Base-by-base conservation (phyloP, 2,797 vertebrate species). In the Sebastes aleutianus region DNA sequence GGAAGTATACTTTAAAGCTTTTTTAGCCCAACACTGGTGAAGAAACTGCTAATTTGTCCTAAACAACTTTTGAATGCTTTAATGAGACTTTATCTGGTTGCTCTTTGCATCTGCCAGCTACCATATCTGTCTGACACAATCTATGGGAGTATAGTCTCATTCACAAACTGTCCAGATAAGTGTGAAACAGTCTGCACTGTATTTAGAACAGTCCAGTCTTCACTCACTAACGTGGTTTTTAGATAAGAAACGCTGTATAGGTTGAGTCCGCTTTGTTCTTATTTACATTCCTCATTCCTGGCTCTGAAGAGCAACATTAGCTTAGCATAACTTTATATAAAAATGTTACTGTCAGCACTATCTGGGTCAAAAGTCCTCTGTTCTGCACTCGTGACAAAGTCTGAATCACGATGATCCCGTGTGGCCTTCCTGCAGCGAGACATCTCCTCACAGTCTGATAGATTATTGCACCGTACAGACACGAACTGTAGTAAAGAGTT, bases 341-440 rank as follows among this genome's bases (percentile, higher is more conserved):
- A 59, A 32, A 8, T 6, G 4, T 8, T 12, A 22, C 3, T 20
- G 18, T 6, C 61, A 4, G 61, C 61, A 31, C 29, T 6, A 18
- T 59, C 29, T n/a, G 24, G 5, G 16, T 43, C 20, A 26, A 18
- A 22, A 3, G 39, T 26, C 58, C 5, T n/a, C 32, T 26, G 5
- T 29, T 72, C 16, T 69, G 0, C 3, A 5, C 85, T 65, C 13
- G 20, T 85, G 82, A 85, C 67, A 20, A 36, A 36, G 39, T 63
- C 34, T 71, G 82, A 86, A 8, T 87, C 85, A 69, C 0, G 5
- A 39, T 13, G 34, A 79, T 72, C 24, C 12, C 54, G 4, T 31
- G 78, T 24, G 67, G 63, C 26, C 7, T 74, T 74, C 61, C 61
- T 3, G n/a, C 6, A 72, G n/a, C 13, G 47, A 81, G 85, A 84